Evolutionary conservation across 2,113 vertebrate genomes (phyloP), one percentile per base, ranked within the genome.

Genomic region (Todiramphus saurophagus): DNA sequence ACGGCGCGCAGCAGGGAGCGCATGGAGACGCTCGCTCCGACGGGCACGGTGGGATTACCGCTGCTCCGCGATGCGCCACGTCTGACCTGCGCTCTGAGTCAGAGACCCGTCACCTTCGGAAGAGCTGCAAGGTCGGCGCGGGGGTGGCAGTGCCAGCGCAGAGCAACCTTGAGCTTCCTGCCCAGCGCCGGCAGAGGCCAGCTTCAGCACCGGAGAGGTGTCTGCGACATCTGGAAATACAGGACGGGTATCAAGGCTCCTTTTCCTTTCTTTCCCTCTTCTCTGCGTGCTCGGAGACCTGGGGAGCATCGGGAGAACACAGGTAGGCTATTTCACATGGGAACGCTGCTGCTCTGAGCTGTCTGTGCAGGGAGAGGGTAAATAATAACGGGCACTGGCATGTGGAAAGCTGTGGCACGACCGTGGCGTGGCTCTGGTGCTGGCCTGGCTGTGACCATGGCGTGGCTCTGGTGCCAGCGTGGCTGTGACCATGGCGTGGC

Each of bases 221-320:
- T 92, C 78, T 48, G 91, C 25, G 88, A 33, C 13, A 73, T 23
- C 82, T 13, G 73, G 86, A 83, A 58, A 30, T 46, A n/a, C 83
- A 50, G 62, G 59, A 81, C 83, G 87, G 89, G 80, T 73, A 94
- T 79, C 85, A 35, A 69, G 25, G 37, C 11, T 20, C 39, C 88
- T 16, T 28, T 21, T 27, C 12, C 10, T 55, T 41, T n/a, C n/a
- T 28, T 33, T 8, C 2, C 9, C 10, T 59, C 33, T 72, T 75
- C 48, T 79, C 74, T 89, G 86, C 10, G 1, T 41, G 10, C 55
- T 48, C 63, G 81, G 58, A 72, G 85, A 67, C 50, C 69, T 81
- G 24, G 19, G 85, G 83, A 93, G 91, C 68, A 37, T 16, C 41
- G 2, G 62, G 28, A 80, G 51, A 16, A n/a, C 5, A n/a, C 69